Evolutionary conservation across 2,797 vertebrate genomes (phyloP).

Genomic region (Ceyx erithaca): DNA sequence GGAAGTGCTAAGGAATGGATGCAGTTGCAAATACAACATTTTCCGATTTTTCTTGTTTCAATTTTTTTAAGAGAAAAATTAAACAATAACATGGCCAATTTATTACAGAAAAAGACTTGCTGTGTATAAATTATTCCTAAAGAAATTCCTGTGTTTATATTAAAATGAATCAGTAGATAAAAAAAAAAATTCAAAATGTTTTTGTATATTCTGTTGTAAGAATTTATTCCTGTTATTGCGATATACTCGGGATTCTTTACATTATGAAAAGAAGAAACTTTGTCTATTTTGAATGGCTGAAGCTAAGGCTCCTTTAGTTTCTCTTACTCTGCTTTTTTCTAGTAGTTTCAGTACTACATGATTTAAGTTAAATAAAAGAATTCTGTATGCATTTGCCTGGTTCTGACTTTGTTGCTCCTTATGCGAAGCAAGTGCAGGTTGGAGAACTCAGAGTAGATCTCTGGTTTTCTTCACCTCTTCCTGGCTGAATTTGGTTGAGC

Average conservation of each 20-base stretch:
- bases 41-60: constrained; percentile 82
- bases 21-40: constrained; percentile 81
- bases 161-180: constrained; percentile 90
- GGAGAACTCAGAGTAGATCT: not conserved
- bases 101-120: constrained; percentile 88
- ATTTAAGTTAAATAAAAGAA: constrained; percentile 97
- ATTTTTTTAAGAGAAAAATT: constrained; percentile 78
- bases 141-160: constrained; percentile 90
- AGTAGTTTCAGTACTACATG: constrained; percentile 93
- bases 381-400: constrained; percentile 86
- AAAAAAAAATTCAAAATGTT: constrained; percentile 85
- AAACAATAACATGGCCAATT: constrained; percentile 85
- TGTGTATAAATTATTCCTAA: constrained; percentile 96
- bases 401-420: constrained; percentile 40
- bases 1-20: constrained; percentile 85
- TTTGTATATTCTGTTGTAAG: constrained; percentile 97
- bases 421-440: not conserved
- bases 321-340: constrained; percentile 94
- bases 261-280: constrained; percentile 86
- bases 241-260: constrained; percentile 93
- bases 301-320: constrained; percentile 90
- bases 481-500: not conserved
- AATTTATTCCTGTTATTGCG: constrained; percentile 90
- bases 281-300: constrained; percentile 92
- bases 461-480: not conserved